phyloP scores from a whole-genome alignment of 1,140 invertebrate genomes.

The Neelides sp. region DNA sequence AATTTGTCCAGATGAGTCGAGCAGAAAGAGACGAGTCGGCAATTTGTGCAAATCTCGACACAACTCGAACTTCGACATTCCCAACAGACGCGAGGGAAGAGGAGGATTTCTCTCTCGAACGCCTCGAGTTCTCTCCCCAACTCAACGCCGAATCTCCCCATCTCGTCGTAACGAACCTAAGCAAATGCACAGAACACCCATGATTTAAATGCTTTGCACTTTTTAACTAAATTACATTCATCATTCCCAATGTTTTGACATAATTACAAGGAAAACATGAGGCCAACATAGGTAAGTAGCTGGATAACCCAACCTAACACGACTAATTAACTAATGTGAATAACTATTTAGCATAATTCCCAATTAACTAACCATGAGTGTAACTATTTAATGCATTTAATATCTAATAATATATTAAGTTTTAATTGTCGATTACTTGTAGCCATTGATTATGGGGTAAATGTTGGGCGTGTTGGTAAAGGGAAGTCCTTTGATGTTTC shows the following conservation, averaged over 20 bases:
- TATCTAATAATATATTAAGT: no score
- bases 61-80: slow-evolving; percentile 37
- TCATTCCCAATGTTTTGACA: not conserved
- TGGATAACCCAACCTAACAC: no score
- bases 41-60: slow-evolving; percentile 8
- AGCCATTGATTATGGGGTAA: slow-evolving; percentile 13
- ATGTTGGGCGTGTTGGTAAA: slow-evolving; percentile 30
- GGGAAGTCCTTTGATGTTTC: slow-evolving; percentile 32
- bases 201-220: slow-evolving; percentile 41
- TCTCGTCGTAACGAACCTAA: slow-evolving; percentile 45
- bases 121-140: slow-evolving; percentile 45
- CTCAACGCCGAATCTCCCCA: slow-evolving; percentile 44
- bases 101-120: slow-evolving; percentile 52
- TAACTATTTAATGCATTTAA: slow-evolving; percentile 10
- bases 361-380: slow-evolving; percentile 4
- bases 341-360: no score
- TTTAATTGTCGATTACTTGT: no score
- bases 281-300: no score
- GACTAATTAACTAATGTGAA: no score
- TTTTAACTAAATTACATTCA: not conserved
- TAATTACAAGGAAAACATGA: no score
- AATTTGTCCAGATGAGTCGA: not conserved
- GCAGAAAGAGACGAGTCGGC: slow-evolving; percentile 16
- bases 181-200: slow-evolving; percentile 45
- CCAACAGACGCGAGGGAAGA: slow-evolving; percentile 51